Base-by-base conservation (phyloP, 2,888 invertebrate species). In the Yponomeuta malinellus region DNA sequence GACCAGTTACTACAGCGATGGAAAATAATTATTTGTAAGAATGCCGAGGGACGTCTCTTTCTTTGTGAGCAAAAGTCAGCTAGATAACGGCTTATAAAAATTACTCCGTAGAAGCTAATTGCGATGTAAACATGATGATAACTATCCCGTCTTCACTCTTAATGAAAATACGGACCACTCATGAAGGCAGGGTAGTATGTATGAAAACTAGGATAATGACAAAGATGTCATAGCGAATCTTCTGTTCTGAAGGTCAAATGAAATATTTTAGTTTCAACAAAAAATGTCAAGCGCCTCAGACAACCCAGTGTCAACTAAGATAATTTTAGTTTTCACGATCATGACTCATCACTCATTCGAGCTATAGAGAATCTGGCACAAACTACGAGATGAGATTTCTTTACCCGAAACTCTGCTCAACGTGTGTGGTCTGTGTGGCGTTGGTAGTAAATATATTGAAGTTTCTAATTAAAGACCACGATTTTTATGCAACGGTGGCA, bases 311-410 rank as follows among this genome's bases (percentile, higher is more conserved):
- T 59, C 52, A 59, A 15, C 52, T 15, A 29, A 64, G 65, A 65
- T 29, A 31, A 65, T 65, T 65, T 65, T 65, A 29, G 65, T 65
- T 65, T 29, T 65, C 65, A 65, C 65, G 65, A 65, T 65, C 65
- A 65, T 65, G 65, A 65, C 65, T n/a, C 63, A 29, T 65, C 65
- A 65, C 65, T 65, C 65, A 65, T 31, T 33, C 10, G 52, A 65
- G 65, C 65, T 29, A 65, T 65, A 31, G 31, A 4, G 65, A 65
- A 65, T 29, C 65, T 65, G 65, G 65, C 65, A 65, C 65, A 65
- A 29, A 29, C 10, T 65, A 15, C 12, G 65, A 65, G 65, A 65
- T 33, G 65, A 31, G 12, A 65, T 33, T 65, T 65, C 31, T 65
- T 65, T 31, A 23, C 5, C 31, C 33, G 31, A 29, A 65, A 65